These are phyloP conservation scores for Actenoides hombroni DNA, from an alignment of 2,113 vertebrate species.

Conservation along the genomic window DNA sequence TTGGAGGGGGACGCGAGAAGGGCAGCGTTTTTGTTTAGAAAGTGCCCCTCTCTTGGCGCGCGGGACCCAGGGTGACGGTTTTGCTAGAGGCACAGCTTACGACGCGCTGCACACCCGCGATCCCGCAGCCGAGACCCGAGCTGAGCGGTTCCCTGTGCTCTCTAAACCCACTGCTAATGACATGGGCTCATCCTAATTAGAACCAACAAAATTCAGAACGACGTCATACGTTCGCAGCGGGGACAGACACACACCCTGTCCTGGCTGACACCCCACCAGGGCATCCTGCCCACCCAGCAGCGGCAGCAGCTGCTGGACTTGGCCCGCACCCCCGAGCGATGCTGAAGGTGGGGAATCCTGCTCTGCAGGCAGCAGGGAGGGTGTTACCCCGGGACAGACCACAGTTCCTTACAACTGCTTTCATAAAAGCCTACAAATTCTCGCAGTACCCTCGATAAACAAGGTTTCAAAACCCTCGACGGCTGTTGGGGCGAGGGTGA, in stretches of 20 bases:
- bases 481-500: rapidly evolving
- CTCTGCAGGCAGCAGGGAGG: rapidly evolving
- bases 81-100: neutral
- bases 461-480: neutral
- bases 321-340: rapidly evolving
- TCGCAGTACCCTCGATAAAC: neutral
- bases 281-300: rapidly evolving
- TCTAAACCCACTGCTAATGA: neutral
- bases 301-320: neutral
- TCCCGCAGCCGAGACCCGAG: neutral
- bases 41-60: neutral
- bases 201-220: neutral
- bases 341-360: neutral
- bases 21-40: neutral
- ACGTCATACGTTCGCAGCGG: neutral
- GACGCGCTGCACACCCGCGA: neutral
- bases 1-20: neutral
- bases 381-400: neutral
- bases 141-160: neutral
- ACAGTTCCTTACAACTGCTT: neutral
- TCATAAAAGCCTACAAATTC: neutral
- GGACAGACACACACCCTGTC: neutral
- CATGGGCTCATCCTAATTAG: neutral
- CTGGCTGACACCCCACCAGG: neutral
- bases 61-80: neutral